Evolutionary conservation across 2,113 vertebrate genomes (phyloP), one percentile per base, ranked within the genome.

Genomic region (Manacus vitellinus): DNA sequence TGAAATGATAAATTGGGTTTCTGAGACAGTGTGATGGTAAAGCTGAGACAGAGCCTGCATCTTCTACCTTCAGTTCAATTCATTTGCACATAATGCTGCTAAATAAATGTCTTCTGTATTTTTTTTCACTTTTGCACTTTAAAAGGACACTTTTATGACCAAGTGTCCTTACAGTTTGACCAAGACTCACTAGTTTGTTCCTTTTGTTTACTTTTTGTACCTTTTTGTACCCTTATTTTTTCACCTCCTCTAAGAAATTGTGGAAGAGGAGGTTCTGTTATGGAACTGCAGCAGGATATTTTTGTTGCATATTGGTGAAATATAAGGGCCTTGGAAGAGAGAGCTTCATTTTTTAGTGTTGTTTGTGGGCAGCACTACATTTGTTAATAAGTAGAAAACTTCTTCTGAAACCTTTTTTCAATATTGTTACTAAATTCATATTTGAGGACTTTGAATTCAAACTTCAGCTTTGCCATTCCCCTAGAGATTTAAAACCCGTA

Each of bases 351-450:
- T 74, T 63, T 55, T 39, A 35, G 10, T 9, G 1, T 49, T 52
- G 5, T 49, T 8, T 59, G 6, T 0, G 0, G 16, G 8, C 25
- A 56, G 7, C 55, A 55, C 8, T 46, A 10, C 12, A 11, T 73
- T 73, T 68, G 7, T 39, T 84, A 80, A 30, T 12, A 22, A 22
- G 28, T 10, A 43, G 43, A 89, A 77, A 14, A 4, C 8, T n/a
- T 41, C 39, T 71, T 77, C 31, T 44, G 3, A 18, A 55, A 8
- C 22, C 6, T 27, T 62, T 79, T 73, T 71, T 33, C 25, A 22
- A 2, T 52, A 12, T 51, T 62, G 71, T 70, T 47, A 35, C 44
- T 55, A 55, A 33, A 47, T 66, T 65, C 47, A 0, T 88, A 5
- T 66, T 44, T 54, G n/a, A 58, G 14, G 5, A 58, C n/a, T 75